Base-by-base conservation (phyloP, 2,888 invertebrate genomes). In the Ichneumoninae sp. region DNA sequence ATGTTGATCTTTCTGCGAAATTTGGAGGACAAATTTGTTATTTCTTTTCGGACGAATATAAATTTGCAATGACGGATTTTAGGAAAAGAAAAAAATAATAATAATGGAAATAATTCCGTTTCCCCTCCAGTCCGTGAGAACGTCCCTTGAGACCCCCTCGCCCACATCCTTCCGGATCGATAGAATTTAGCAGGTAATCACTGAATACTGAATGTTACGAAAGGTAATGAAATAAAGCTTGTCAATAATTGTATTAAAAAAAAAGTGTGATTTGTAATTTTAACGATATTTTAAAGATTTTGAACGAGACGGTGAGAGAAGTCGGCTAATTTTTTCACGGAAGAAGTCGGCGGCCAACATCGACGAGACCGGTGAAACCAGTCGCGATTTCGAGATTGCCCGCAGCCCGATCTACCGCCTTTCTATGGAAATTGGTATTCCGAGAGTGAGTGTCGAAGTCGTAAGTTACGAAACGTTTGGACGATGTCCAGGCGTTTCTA, bases 161-260 rank as follows among this genome's bases (percentile, higher is more conserved):
- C 66, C 50, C 79, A 50, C 80, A 30, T 33, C 62, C 30, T 65
- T 87, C 86, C 87, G 84, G 89, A 90, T 90, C 91, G 89, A 89
- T 91, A 91, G 89, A 89, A 91, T 90, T 81, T 91, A 91, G 89
- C 89, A 89, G 88, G 86, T 90, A 90, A 91, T 89, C 90, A 90
- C 86, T 88, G 90, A 90, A 91, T 90, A 90, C 87, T 90, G 88
- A 90, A 91, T 92, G 91, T 91, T 91, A 90, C 90, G 90, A 89
- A 90, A 90, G 90, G 89, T 90, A 91, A 92, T 89, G 88, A 92
- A 85, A 92, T 91, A 91, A 92, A 91, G 91, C 91, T 92, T 92
- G 91, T 91, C 92, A 91, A 91, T 92, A 89, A 92, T 91, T 92
- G 91, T 92, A 92, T 85, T 85, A 78, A 80, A 82, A 80, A 71